These are phyloP conservation scores for Tineola bisselliella DNA, from an alignment of 2,888 invertebrate genomes.

Conservation along the genomic window DNA sequence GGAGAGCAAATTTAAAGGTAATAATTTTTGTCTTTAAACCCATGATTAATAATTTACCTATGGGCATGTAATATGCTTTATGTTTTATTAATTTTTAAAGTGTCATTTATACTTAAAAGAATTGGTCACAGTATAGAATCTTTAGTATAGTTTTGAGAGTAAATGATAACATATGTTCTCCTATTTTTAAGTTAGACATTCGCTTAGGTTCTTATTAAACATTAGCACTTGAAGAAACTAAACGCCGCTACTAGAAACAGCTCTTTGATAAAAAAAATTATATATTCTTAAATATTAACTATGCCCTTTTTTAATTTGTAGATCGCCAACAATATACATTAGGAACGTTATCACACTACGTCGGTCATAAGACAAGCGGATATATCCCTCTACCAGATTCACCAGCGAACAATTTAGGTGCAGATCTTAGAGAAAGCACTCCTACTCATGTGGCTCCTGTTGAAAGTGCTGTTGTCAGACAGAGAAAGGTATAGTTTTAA, in stretches of 20 bases:
- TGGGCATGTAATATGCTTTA: not conserved
- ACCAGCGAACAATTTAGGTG: constrained; percentile 79
- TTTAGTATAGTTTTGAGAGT: too few relatives aligned
- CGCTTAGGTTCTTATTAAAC: too few relatives aligned
- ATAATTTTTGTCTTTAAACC: not conserved
- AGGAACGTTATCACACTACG: constrained; percentile 94
- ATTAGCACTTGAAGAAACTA: too few relatives aligned
- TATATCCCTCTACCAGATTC: constrained; percentile 90
- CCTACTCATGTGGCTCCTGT: constrained; percentile 23
- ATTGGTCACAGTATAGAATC: too few relatives aligned
- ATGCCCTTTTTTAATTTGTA: constrained; percentile 33
- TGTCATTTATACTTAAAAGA: too few relatives aligned
- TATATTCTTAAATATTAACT: too few relatives aligned
- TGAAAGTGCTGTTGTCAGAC: not conserved
- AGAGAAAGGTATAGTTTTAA: constrained; percentile 20
- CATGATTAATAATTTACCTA: not conserved
- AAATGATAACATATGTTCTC: too few relatives aligned
- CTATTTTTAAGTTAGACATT: too few relatives aligned
- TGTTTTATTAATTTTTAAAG: too few relatives aligned
- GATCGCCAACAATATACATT: constrained; percentile 89
- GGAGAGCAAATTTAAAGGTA: constrained; percentile 84
- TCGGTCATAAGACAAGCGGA: constrained; percentile 85
- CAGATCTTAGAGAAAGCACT: constrained; percentile 74
- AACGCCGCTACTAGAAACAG: too few relatives aligned
- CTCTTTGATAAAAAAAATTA: too few relatives aligned